These are phyloP conservation scores for Hirtodrosophila trivittata DNA, from an alignment of 2,888 invertebrate species.

Conservation along the genomic window DNA sequence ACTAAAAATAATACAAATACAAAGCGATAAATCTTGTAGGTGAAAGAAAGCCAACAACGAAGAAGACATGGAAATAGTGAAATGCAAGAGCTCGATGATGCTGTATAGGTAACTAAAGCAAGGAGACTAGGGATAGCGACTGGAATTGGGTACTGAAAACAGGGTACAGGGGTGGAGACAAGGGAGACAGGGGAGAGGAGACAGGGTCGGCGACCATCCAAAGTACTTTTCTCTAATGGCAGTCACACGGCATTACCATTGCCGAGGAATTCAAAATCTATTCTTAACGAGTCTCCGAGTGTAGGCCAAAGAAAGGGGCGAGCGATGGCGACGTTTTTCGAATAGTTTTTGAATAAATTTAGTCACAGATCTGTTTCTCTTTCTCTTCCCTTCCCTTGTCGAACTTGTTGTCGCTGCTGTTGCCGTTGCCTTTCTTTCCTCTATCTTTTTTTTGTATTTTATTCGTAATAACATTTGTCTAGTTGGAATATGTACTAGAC, in stretches of 20 bases:
- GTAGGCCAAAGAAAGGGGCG: conserved; percentile 64
- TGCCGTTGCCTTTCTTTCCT: conserved; percentile 31
- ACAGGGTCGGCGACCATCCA: conserved; percentile 45
- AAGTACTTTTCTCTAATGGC: conserved; percentile 74
- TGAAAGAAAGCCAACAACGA: conserved; percentile 70
- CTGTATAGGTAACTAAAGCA: conserved; percentile 39
- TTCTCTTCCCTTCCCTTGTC: not conserved
- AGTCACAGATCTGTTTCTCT: conserved; percentile 53
- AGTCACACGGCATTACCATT: conserved; percentile 72
- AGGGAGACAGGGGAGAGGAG: conserved; percentile 7
- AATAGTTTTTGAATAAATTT: conserved; percentile 77
- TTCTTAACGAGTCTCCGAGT: conserved; percentile 53
- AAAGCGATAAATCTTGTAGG: conserved; percentile 81
- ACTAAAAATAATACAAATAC: conserved; percentile 81
- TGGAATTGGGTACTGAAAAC: conserved; percentile 6
- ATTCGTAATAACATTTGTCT: conserved; percentile 76
- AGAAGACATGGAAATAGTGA: conserved; percentile 38
- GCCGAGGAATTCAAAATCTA: conserved; percentile 49
- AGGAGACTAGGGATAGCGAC: conserved; percentile 14
- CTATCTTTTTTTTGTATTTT: conserved; percentile 29
- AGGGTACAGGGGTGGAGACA: conserved; percentile 1
- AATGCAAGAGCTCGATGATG: conserved; percentile 47
- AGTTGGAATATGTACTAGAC: conserved; percentile 44
- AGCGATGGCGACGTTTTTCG: conserved; percentile 62
- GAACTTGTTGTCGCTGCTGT: conserved; percentile 23